These are phyloP conservation scores for Clostera curtula DNA, from an alignment of 2,888 invertebrate genomes.

Conservation along the genomic window DNA sequence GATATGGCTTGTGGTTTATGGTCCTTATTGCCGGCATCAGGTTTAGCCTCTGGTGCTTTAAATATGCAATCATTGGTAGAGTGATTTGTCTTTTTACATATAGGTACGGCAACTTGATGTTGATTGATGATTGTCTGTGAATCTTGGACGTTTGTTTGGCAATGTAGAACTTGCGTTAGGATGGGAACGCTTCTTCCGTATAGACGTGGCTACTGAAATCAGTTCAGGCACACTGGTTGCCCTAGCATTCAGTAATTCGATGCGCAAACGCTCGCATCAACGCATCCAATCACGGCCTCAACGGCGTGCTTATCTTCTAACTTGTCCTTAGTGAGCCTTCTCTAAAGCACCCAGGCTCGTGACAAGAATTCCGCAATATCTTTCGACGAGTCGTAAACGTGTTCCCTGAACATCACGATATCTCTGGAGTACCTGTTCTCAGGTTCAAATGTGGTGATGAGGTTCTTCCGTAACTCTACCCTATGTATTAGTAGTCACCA, in stretches of 20 bases:
- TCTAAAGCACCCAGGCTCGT: slow-evolving; percentile 23
- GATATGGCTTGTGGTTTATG: background rate
- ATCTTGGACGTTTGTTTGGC: slow-evolving; percentile 9
- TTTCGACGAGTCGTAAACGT: slow-evolving; percentile 17
- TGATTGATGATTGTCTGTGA: slow-evolving; percentile 3
- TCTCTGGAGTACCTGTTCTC: slow-evolving; percentile 25
- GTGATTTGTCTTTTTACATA: slow-evolving; percentile 12
- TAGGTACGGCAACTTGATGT: slow-evolving; percentile 5
- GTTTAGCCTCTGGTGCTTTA: background rate
- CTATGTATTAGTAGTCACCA: slow-evolving; percentile 21
- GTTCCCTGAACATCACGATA: slow-evolving; percentile 19
- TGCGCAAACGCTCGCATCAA: slow-evolving; percentile 15
- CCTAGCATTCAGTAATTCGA: slow-evolving; percentile 19
- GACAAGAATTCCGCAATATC: slow-evolving; percentile 24
- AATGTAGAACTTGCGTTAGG: slow-evolving; percentile 1
- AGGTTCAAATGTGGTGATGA: slow-evolving; percentile 21
- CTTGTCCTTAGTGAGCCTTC: slow-evolving; percentile 20
- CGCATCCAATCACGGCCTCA: slow-evolving; percentile 24
- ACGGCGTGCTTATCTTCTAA: slow-evolving; percentile 17
- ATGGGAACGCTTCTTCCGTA: slow-evolving; percentile 12
- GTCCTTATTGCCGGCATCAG: background rate
- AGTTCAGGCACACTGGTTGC: slow-evolving; percentile 16
- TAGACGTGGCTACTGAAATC: slow-evolving; percentile 22
- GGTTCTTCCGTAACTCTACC: slow-evolving; percentile 11
- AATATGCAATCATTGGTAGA: slow-evolving; percentile 1